Evolutionary conservation across 2,797 vertebrate genomes (phyloP).

Genomic region (Micropoecilia bifurca): DNA sequence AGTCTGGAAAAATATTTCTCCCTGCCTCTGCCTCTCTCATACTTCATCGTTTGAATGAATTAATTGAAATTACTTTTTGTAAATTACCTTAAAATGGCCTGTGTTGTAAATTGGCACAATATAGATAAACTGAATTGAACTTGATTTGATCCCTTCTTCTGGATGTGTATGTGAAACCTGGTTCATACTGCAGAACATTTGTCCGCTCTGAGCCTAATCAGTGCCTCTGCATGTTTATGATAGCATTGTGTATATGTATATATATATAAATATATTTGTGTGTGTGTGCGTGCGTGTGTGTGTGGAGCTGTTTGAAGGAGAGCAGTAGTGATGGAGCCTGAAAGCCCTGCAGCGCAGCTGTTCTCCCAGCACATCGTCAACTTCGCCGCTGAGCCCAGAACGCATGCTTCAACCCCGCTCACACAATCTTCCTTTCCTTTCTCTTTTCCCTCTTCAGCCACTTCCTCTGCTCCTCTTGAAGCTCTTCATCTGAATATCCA

Average conservation of each 20-base stretch:
- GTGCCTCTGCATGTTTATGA: constrained; percentile 65
- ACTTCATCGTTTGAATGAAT: not conserved
- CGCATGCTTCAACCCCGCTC: constrained; percentile 62
- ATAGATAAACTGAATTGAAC: not conserved
- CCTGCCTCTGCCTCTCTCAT: no score
- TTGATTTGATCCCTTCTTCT: constrained; percentile 18
- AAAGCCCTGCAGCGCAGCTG: constrained; percentile 81
- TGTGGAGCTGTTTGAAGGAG: constrained; percentile 78
- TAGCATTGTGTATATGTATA: constrained; percentile 28
- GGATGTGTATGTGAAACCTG: constrained; percentile 48
- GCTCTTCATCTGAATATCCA: constrained; percentile 27
- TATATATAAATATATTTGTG: constrained; percentile 23
- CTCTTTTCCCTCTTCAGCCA: constrained; percentile 36
- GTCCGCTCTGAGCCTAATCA: constrained; percentile 61
- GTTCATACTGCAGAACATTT: constrained; percentile 31
- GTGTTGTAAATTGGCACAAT: not conserved
- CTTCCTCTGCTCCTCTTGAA: constrained; percentile 31
- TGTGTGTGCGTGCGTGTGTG: constrained; percentile 34
- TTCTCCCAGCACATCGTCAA: constrained; percentile 80
- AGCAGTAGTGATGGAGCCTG: constrained; percentile 81
- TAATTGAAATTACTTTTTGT: not conserved
- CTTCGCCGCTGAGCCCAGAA: constrained; percentile 73
- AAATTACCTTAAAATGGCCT: not conserved
- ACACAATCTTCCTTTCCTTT: constrained; percentile 43
- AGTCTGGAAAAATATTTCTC: no score